Evolutionary conservation across 1,140 invertebrate species (phyloP), one percentile per base, ranked within the genome.

Genomic region (Drosophila bipectinata): DNA sequence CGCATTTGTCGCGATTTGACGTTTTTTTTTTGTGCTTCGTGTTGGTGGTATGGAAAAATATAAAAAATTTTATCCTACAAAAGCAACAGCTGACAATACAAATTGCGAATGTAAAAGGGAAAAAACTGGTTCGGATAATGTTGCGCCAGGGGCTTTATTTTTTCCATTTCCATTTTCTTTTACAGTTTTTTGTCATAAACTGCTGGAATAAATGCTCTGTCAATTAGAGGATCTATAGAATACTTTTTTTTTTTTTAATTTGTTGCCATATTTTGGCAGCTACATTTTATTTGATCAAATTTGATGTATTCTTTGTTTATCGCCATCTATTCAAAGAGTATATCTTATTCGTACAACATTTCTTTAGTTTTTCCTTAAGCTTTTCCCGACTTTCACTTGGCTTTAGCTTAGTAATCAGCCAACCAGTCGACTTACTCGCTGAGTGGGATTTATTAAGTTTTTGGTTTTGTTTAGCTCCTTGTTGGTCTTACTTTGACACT

Each of bases 1-100:
- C 61, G 84, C 62, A 81, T 85, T 85, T 85, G 64, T 87, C 66
- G 61, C 52, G 58, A 61, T 75, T 75, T 85, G 77, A 78, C 82
- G 75, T 71, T 85, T 80, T 68, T 15, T 15, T 85, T 85, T 85
- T 75, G 72, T 81, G 59, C 32, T 18, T 44, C 9, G 47, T 47
- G 28, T 30, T 68, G 34, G 48, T 9, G 63, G 60, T 57, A 71
- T 59, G 9, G 45, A 39, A 37, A 49, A 45, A 51, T 21, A 60
- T 37, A 74, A 63, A 26, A 54, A 6, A 32, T 18, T 48, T 12
- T 15, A 18, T 37, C 14, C 34, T 28, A 60, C 48, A 62, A 56
- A 71, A 48, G 44, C 24, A 30, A 54, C 15, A 47, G 51, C 49
- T 24, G 44, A 58, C 48, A 59, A 80, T 71, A 67, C 49, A 69